Base-by-base conservation (phyloP, 2,888 invertebrate species). In the Diadromus collaris region DNA sequence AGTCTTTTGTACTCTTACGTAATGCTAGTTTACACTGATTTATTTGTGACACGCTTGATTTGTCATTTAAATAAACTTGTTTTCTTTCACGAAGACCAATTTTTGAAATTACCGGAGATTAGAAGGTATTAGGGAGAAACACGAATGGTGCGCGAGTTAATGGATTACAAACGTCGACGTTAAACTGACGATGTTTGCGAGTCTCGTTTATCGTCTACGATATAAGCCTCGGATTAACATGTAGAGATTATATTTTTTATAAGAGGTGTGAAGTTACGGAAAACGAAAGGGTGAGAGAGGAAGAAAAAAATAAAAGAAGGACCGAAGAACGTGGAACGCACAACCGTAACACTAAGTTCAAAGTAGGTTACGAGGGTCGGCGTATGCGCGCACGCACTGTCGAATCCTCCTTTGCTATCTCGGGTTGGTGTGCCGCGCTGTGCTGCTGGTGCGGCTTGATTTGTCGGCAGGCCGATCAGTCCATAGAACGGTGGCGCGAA, bases 1-100 rank as follows among this genome's bases (percentile, higher is more conserved):
- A 56, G 58, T 72, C 51, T 69, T 44, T 60, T 32, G n/a, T 60
- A 60, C 76, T 60, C 72, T 79, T 79, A 79, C 73, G 76, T 76
- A 79, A 79, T 70, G 21, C 19, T 34, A 13, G 16, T n/a, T 48
- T 48, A 29, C 6, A 44, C 5, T 19, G 13, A 13, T 29, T 24
- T 4, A 10, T 48, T 58, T 16, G 9, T 34, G 19, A 60, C 34
- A 34, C 19, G 29, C 27, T 3, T 21, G 16, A 56, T 44, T 13
- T 29, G 16, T 6, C 16, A 16, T 21, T 16, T 1, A 24, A 41
- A 71, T 32, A 69, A 51, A 24, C 27, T 34, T 60, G 6, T 32
- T 58, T 21, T 48, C 21, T 32, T 9, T 54, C 9, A 10, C 24
- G 24, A 51, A 5, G 13, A 21, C 9, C 21, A 21, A 21, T 13